Base-by-base conservation (phyloP, 2,797 vertebrate genomes). In the Fundulus diaphanus region DNA sequence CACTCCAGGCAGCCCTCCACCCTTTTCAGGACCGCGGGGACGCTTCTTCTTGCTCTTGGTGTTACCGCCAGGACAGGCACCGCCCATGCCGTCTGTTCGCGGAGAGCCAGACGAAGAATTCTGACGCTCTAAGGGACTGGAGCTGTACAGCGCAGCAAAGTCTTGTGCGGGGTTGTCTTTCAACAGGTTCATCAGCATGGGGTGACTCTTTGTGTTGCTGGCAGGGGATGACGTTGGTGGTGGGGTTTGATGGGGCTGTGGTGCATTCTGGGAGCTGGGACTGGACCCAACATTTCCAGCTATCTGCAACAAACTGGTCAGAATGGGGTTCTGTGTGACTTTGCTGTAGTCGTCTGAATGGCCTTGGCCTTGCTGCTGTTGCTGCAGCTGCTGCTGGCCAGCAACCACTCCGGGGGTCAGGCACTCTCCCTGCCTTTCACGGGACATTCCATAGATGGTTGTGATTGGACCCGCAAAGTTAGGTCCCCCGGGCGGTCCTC, bases 151-250 rank as follows among this genome's bases (percentile, higher is more conserved):
- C 5, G 96, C 87, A 27, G 97, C 97, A 88, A 99, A 99, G 93
- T 99, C 98, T 90, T 99, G 97, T 75, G 97, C 94, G 74, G 98
- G 97, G 92, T 98, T 99, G 93, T 99, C 98, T 90, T 99, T 99
- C 83, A 99, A 95, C 82, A 99, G 93, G 91, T 99, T 99, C 98
- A 99, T 99, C 88, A 99, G 92, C 98, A 99, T 99, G 84, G 98
- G 98, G 91, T 99, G 98, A 91, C 99, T 99, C 94, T 99, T 99
- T 89, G 98, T 99, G 95, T 99, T 99, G 95, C 97, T 97, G 80
- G 98, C 98, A 76, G 98, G 98, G 59, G 98, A 99, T 65, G 98
- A 98, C 77, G 98, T 98, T 65, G 97, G 95, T 52, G 98, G 98
- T 73, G 98, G 97, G 48, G 98, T 99, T 89, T 98, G 98, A 87